Conservation (phyloP, 2,888 invertebrate species). For the Chorisops tibialis region DNA sequence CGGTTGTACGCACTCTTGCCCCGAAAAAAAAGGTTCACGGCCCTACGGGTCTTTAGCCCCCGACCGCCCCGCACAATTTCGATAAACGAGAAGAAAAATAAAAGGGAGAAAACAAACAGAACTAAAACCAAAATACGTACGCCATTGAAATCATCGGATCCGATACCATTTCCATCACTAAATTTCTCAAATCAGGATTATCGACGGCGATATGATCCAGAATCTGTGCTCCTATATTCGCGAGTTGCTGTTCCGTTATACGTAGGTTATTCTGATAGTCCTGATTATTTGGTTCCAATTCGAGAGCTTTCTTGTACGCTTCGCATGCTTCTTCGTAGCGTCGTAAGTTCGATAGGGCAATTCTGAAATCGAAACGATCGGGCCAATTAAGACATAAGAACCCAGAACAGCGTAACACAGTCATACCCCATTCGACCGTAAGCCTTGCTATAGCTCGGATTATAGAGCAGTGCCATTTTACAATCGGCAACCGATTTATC, state of each 20-base stretch:
- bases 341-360: slow-evolving; percentile 81
- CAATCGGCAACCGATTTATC: slow-evolving; percentile 86
- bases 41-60: too few species aligned
- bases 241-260: slow-evolving; percentile 60
- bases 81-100: too few species aligned
- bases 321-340: slow-evolving; percentile 79
- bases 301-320: slow-evolving; percentile 82
- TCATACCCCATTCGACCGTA: slow-evolving; percentile 79
- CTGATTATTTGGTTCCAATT: slow-evolving; percentile 89
- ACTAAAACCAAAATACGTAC: slow-evolving; percentile 9
- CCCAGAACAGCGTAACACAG: background rate
- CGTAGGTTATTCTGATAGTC: slow-evolving; percentile 84
- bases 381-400: background rate
- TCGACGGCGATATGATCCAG: slow-evolving; percentile 13
- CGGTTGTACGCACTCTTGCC: too few species aligned
- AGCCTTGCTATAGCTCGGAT: slow-evolving; percentile 91
- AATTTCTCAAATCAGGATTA: slow-evolving; percentile 12
- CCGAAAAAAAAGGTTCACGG: too few species aligned
- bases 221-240: slow-evolving; percentile 10
- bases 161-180: slow-evolving; percentile 20
- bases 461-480: slow-evolving; percentile 80
- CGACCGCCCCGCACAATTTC: too few species aligned
- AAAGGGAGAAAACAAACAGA: too few species aligned
- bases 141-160: slow-evolving; percentile 30
- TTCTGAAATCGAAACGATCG: slow-evolving; percentile 36